Conservation (phyloP, 1,140 invertebrate genomes). For the Neuroterus valhalla region DNA sequence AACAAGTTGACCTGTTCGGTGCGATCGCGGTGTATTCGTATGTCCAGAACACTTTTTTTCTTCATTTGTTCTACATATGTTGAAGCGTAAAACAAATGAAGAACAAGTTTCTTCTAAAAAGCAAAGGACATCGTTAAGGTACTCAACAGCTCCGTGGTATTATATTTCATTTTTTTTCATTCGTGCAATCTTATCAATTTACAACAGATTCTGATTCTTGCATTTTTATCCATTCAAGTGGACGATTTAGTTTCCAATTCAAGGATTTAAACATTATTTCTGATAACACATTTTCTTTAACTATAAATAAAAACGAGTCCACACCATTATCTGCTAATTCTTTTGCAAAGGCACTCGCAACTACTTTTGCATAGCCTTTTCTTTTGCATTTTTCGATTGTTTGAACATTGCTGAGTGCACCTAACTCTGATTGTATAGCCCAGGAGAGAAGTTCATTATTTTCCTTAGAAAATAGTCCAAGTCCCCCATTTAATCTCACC, state of each 20-base stretch:
- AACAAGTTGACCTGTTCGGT: no score
- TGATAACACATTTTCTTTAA: conserved; percentile 45
- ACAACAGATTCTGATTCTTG: no score
- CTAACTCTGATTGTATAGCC: conserved; percentile 43
- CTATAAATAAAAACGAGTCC: conserved; percentile 38
- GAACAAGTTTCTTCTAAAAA: no score
- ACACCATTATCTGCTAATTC: conserved; percentile 41
- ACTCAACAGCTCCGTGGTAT: no score
- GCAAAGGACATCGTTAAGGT: no score
- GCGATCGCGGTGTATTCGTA: no score
- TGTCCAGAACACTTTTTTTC: no score
- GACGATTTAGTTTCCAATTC: neutral
- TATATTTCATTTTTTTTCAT: no score
- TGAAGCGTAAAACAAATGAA: no score
- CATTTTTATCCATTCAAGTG: neutral
- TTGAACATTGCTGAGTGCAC: conserved; percentile 44
- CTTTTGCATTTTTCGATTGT: conserved; percentile 42
- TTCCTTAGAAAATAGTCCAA: conserved; percentile 50
- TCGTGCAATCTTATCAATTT: no score
- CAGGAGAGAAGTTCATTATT: conserved; percentile 51
- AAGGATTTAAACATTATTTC: conserved; percentile 41
- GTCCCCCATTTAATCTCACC: conserved; percentile 41
- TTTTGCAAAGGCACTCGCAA: conserved; percentile 48
- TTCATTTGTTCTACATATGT: no score
- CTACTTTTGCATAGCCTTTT: conserved; percentile 51